Base-by-base conservation (phyloP, 2,113 vertebrate genomes). In the Peromyscus polionotus region DNA sequence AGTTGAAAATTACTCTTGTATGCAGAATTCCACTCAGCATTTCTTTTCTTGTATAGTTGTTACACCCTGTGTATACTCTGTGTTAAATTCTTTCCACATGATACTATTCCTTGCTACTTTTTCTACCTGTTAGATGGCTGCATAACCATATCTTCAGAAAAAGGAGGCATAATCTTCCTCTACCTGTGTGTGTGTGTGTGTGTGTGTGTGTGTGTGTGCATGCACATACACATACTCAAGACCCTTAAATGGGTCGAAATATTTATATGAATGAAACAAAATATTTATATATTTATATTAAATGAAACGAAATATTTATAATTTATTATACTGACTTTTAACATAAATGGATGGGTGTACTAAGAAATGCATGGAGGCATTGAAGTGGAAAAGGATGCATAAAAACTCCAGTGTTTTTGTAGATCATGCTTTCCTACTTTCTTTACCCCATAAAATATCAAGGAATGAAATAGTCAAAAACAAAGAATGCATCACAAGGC, bases 1-100 rank as follows among this genome's bases (percentile, higher is more conserved):
- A 94, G 84, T 36, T 91, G 57, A 73, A 88, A 84, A 65, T 19
- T 39, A 87, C 26, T 51, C 14, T 63, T 59, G 91, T 17, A 84
- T 91, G 61, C 22, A 79, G 33, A 79, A 54, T 24, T 16, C 26
- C 84, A 3, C 8, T 76, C 16, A 45, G 3, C 4, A 80, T n/a
- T 45, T 70, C 70, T 24, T 67, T 19, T 16, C 48, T 54, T 48
- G 28, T 5, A 33, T 13, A 45, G 14, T 5, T 45, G 10, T 0
- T 72, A 48, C 1, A 61, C 0, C 1, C 26, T 87, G 31, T 73
- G 4, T 13, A 1, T 36, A 20, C 7, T 72, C 36, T 73, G n/a
- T 39, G 9, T 39, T 73, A 39, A 73, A 39, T 73, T 11, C 72
- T 73, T 68, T 13, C 28, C 9, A 72, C 3, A 0, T 28, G 4